A percentile compares a stretch with the other conserved stretches of the same genome.
These are phyloP conservation scores for Habropoda laboriosa DNA, from an alignment of 1,140 invertebrate species.

Conservation along the genomic window DNA sequence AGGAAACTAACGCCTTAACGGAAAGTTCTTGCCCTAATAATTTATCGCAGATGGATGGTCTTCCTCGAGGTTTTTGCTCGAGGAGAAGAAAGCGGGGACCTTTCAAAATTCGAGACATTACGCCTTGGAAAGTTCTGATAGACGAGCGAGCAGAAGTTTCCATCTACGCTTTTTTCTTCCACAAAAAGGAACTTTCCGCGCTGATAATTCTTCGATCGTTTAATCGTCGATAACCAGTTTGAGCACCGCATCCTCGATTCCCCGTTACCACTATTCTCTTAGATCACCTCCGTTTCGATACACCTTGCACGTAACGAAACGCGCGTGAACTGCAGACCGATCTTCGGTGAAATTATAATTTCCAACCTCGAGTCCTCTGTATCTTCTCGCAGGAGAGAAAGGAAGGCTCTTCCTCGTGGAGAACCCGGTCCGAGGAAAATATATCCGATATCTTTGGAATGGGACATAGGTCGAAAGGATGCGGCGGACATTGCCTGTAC, in stretches of 20 bases:
- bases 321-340: not conserved
- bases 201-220: not conserved
- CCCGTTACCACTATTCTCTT: not conserved
- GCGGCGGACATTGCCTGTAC: slow-evolving; percentile 79
- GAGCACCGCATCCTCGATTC: not conserved
- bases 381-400: not conserved
- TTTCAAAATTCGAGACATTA: no score
- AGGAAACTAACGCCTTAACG: not conserved
- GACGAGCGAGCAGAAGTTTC: no score
- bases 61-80: no score
- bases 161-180: no score
- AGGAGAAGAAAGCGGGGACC: no score
- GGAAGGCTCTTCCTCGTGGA: not conserved
- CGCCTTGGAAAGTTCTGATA: no score
- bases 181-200: not conserved
- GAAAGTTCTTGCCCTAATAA: not conserved
- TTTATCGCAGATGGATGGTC: not conserved
- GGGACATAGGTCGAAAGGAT: slow-evolving; percentile 77
- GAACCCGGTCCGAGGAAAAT: slow-evolving; percentile 38
- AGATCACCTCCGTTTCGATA: not conserved
- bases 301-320: not conserved
- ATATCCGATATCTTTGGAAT: slow-evolving; percentile 81
- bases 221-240: not conserved
- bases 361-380: not conserved
- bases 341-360: not conserved